A percentile compares a stretch with the other conserved stretches of the same genome.
Conservation (phyloP, 30 jellyfish, hydroid and myxozoan species). For the Phacellophora camtschatica region DNA sequence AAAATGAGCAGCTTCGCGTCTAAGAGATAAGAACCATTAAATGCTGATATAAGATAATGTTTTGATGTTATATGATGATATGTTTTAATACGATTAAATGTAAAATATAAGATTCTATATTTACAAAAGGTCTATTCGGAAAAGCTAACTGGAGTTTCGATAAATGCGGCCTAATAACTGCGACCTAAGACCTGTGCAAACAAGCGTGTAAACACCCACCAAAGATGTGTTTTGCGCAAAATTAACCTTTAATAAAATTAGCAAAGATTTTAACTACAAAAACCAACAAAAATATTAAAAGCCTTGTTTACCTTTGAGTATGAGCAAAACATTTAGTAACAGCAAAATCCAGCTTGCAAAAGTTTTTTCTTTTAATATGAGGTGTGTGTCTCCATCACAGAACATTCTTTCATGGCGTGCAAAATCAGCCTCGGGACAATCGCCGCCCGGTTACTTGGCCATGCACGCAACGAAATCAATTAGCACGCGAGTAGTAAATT, state of each 20-base stretch:
- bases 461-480: slow-evolving; percentile 11
- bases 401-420: slow-evolving; percentile 64
- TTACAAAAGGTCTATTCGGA: no score
- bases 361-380: background rate
- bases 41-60: no score
- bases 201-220: slow-evolving; percentile 29
- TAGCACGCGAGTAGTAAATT: background rate
- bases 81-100: no score
- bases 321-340: background rate
- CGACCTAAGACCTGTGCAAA: slow-evolving; percentile 37
- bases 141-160: no score
- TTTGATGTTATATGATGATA: no score
- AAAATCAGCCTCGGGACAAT: background rate
- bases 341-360: background rate
- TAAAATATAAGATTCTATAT: no score
- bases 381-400: slow-evolving; percentile 5
- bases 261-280: background rate
- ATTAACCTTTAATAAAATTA: background rate
- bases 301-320: slow-evolving; percentile 1
- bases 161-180: no score
- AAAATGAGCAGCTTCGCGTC: no score
- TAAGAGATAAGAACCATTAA: no score
- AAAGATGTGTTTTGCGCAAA: background rate
- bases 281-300: background rate
- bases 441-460: slow-evolving; percentile 19